Conservation (phyloP, 92 coral and sea anemone species). For the Zoanthus sociatus region DNA sequence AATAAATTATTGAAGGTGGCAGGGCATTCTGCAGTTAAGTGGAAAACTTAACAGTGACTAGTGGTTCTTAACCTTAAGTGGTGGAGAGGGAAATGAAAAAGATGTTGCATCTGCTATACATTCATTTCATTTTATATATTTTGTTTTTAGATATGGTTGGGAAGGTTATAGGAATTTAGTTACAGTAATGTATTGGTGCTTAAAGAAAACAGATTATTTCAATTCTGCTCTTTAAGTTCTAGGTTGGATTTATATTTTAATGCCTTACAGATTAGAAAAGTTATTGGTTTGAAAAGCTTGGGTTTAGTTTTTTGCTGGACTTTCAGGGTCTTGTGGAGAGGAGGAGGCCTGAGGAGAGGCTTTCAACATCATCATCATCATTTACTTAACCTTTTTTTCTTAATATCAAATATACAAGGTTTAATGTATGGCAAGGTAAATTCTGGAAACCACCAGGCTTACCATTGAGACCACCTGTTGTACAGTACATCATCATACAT, state of each 20-base stretch:
- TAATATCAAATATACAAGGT: no score
- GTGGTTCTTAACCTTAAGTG: not conserved
- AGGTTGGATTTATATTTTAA: not conserved
- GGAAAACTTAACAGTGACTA: no score
- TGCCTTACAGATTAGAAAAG: not conserved
- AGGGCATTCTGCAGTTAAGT: no score
- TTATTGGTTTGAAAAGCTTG: not conserved
- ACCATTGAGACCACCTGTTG: no score
- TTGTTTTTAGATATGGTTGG: not conserved
- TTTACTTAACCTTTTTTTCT: no score
- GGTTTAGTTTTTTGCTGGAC: not conserved
- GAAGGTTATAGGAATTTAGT: not conserved
- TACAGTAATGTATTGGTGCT: not conserved
- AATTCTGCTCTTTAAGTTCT: not conserved
- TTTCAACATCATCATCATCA: no score
- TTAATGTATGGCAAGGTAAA: no score
- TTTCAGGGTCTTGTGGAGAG: no score
- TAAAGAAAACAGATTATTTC: not conserved
- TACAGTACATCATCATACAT: no score
- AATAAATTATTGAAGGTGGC: no score
- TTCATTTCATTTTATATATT: not conserved
- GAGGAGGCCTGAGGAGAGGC: no score
- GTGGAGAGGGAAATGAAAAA: not conserved
- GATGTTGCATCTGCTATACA: not conserved
- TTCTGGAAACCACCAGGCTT: no score